Evolutionary conservation across 2,113 vertebrate genomes (phyloP), one percentile per base, ranked within the genome.

Genomic region (Sarotherodon lohbergeri): DNA sequence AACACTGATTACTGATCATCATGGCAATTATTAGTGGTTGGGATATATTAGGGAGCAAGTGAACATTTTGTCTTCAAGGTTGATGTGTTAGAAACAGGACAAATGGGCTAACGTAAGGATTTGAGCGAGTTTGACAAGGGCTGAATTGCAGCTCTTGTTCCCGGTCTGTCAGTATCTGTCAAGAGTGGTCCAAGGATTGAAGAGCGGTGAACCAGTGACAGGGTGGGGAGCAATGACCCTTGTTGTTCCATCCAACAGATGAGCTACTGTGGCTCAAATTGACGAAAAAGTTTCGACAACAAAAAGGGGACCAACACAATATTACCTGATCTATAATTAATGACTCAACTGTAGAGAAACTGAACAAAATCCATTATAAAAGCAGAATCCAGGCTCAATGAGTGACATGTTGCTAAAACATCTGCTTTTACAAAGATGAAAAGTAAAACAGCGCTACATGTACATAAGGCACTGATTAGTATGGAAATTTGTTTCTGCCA

Each of bases 41-140:
- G 6, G 36, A 14, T 68, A 22, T 41, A 68, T 1, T 41, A 68
- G 34, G 3, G 63, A 68, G 34, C 34, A 41, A 41, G 19, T 68
- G 63, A 68, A 68, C 36, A 68, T 41, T 68, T 68, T 68, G 63
- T 41, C 63, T n/a, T 41, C 36, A 68, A 22, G 34, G 11, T 41
- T 68, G 34, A 22, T 41, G 34, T 39, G 11, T 8, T 68, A 39
- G 0, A 68, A 68, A 22, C 34, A 68, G 63, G 63, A 68, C n/a
- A 41, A 41, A 41, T 68, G 19, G 2, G 63, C 7, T 22, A 68
- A 41, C 1, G 7, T 68, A 41, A 1, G 11, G 0, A 1, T 41
- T 41, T 41, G 11, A 68, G 63, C 11, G 0, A 5, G 0, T 68
- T 41, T 41, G 19, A 22, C 63, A 14, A 68, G 19, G 63, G 6